phyloP scores from a whole-genome alignment of 2,113 vertebrate genomes.

The Atractosteus spatula region DNA sequence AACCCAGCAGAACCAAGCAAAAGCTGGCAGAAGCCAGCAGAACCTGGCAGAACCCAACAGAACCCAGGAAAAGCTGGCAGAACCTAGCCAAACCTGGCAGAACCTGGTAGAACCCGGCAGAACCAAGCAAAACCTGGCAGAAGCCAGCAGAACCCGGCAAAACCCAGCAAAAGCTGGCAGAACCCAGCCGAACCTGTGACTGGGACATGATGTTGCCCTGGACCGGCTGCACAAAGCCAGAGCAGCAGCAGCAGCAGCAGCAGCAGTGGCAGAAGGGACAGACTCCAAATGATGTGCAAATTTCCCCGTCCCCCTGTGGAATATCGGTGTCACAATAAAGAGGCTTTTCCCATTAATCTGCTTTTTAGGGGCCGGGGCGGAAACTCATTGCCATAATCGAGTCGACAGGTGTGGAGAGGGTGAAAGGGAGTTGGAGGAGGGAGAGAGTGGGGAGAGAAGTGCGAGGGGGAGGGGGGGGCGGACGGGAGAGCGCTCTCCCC shows the following conservation, averaged over 20 bases:
- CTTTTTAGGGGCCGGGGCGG: slow-evolving; percentile 63
- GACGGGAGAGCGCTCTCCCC: slow-evolving; percentile 22
- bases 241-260: slow-evolving; percentile 8
- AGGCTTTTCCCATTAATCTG: slow-evolving; percentile 71
- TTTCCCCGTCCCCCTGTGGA: slow-evolving; percentile 57
- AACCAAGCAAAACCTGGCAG: too few species aligned
- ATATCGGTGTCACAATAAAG: slow-evolving; percentile 64
- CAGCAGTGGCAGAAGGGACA: slow-evolving; percentile 25
- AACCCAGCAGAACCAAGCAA: too few species aligned
- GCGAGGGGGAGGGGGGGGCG: slow-evolving; percentile 34
- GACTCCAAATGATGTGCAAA: slow-evolving; percentile 44
- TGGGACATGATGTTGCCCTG: slow-evolving; percentile 4
- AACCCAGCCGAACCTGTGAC: too few species aligned
- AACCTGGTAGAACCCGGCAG: too few species aligned
- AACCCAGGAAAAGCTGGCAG: too few species aligned
- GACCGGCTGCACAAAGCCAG: background rate
- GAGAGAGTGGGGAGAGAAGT: slow-evolving; percentile 37
- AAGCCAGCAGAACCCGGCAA: too few species aligned
- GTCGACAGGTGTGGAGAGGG: slow-evolving; percentile 82
- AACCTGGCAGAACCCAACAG: too few species aligned
- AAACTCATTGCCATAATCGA: slow-evolving; percentile 86
- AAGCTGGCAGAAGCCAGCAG: too few species aligned
- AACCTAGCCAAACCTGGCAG: too few species aligned
- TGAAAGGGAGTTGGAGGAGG: slow-evolving; percentile 48
- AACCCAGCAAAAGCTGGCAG: too few species aligned